A percentile compares a stretch with the other conserved stretches of the same genome.
Conservation (phyloP, 2,888 invertebrate genomes). For the Rutpela maculata region DNA sequence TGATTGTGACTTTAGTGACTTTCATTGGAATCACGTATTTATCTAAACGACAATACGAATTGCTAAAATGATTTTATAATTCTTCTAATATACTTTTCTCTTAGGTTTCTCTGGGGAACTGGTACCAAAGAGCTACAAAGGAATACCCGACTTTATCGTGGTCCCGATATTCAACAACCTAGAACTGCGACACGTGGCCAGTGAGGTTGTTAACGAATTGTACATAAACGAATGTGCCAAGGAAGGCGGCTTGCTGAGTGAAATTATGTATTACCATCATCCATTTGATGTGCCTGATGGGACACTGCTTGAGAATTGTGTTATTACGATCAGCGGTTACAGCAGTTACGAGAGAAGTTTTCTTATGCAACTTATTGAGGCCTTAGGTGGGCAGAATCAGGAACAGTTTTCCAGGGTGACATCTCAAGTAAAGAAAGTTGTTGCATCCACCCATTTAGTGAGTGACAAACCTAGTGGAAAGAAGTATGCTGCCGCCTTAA, state of each 20-base stretch:
- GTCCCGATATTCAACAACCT: conserved; percentile 77
- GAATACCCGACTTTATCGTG: conserved; percentile 81
- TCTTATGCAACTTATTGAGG: conserved; percentile 81
- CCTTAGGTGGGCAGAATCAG: conserved; percentile 82
- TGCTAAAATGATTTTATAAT: no score
- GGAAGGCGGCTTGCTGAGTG: conserved; percentile 76
- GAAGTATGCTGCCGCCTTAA: conserved; percentile 88
- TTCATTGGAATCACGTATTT: no score
- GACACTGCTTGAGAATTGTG: conserved; percentile 80
- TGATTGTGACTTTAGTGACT: no score
- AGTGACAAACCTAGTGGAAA: conserved; percentile 84
- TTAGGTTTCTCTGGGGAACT: conserved; percentile 74
- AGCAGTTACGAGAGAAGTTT: conserved; percentile 84
- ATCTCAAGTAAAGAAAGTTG: conserved; percentile 70
- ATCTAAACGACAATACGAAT: no score
- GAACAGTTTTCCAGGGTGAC: conserved; percentile 80
- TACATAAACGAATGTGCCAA: conserved; percentile 84
- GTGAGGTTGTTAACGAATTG: conserved; percentile 81
- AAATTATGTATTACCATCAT: conserved; percentile 83
- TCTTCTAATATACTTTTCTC: neutral
- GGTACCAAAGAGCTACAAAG: conserved; percentile 73
- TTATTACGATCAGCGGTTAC: conserved; percentile 88
- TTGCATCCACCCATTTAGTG: conserved; percentile 88
- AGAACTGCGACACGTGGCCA: conserved; percentile 74
- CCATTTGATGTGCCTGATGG: conserved; percentile 75